Evolutionary conservation across 2,113 vertebrate genomes (phyloP), one percentile per base, ranked within the genome.

Genomic region (Acanthochromis polyacanthus): DNA sequence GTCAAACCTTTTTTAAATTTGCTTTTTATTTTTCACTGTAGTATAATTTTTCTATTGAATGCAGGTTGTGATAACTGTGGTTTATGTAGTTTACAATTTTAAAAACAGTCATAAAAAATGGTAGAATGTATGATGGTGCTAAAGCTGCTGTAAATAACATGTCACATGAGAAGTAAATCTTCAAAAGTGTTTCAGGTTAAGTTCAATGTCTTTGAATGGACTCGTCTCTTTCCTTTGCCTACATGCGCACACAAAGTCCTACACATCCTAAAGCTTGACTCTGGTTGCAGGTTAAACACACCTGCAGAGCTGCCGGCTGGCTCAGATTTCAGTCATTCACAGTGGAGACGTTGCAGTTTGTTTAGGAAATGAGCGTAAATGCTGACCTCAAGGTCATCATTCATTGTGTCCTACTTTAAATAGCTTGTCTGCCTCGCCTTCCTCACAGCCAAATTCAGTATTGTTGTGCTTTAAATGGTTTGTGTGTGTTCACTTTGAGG

Each of bases 311-410:
- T 55, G 78, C 79, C n/a, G 64, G 68, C 57, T 1, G 82, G 87
- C 70, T 93, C 91, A 80, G 69, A 82, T 91, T 92, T 91, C 92
- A 92, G 30, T 87, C 89, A 89, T 88, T 78, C 78, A 83, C 63
- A 17, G 48, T 60, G 3, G 73, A 83, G 89, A 86, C 77, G 80
- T 61, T 74, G 67, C 30, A 82, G 92, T 93, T 95, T 95, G 94
- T 95, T 94, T 94, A 88, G 91, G 79, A 93, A 93, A 93, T 89
- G 84, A 88, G 85, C 25, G 55, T 87, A 89, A 91, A 91, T 86
- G 89, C 83, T 88, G 88, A 93, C 90, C 92, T 81, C 48, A 71
- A 89, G 88, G 84, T 92, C 88, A 66, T 69, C 61, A 17, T 20
- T 81, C 78, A 92, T 94, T 94, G 89, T 93, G 76, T 45, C 50